These are phyloP conservation scores for Hydraecia micacea DNA, from an alignment of 2,888 invertebrate genomes.

Conservation along the genomic window DNA sequence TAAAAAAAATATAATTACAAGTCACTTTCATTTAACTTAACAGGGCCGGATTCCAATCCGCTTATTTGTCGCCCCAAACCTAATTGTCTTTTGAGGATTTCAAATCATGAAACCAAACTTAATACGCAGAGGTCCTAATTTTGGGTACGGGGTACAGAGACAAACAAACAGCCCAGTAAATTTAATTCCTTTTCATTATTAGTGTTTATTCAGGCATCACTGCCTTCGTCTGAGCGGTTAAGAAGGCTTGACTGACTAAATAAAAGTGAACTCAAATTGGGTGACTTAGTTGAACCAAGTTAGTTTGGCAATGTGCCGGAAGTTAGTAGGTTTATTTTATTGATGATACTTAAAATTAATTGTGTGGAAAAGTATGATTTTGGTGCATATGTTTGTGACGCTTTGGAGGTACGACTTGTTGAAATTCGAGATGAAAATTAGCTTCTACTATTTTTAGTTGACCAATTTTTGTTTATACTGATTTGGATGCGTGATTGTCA, in stretches of 20 bases:
- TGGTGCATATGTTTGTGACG: neutral
- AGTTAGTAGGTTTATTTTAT: conserved; percentile 35
- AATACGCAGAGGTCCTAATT: conserved; percentile 67
- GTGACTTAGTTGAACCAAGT: conserved; percentile 47
- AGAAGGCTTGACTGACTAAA: conserved; percentile 51
- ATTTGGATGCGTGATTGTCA: neutral
- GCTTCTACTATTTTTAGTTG: too few relatives aligned
- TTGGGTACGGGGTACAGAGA: conserved; percentile 62
- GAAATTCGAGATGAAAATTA: neutral
- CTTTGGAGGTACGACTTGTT: neutral
- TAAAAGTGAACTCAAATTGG: conserved; percentile 59
- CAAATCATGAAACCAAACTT: conserved; percentile 61
- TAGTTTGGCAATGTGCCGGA: conserved; percentile 46
- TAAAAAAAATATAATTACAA: neutral
- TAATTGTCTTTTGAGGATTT: conserved; percentile 64
- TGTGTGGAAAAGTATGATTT: conserved; percentile 35
- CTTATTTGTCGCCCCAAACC: conserved; percentile 22
- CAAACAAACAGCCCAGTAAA: conserved; percentile 71
- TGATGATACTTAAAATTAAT: conserved; percentile 36
- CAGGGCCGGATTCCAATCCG: conserved; percentile 13
- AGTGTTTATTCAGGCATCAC: conserved; percentile 67
- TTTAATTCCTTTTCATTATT: conserved; percentile 71
- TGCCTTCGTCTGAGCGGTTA: conserved; percentile 49
- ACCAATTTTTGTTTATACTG: neutral
- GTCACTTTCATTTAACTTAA: conserved; percentile 15